Conservation (phyloP, 2,888 invertebrate genomes). For the Agrotis puta region DNA sequence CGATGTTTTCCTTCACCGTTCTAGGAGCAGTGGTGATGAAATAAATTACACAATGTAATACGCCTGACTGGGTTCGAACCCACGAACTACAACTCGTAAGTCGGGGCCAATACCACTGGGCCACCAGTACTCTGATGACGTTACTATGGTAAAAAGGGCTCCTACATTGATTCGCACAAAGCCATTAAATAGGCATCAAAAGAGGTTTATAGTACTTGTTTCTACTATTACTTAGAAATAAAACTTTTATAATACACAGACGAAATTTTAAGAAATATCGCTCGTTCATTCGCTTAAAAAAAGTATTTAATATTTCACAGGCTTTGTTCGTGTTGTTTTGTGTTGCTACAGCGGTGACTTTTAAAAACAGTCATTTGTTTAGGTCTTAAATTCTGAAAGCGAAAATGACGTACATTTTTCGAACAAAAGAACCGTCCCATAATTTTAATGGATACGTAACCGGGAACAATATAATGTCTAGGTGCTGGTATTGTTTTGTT, state of each 20-base stretch:
- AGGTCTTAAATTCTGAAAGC: slow-evolving; percentile 57
- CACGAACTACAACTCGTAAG: no score
- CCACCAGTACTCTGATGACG: no score
- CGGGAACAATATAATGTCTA: neutral
- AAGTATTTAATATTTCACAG: slow-evolving; percentile 22
- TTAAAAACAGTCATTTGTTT: slow-evolving; percentile 58
- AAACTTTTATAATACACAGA: slow-evolving; percentile 34
- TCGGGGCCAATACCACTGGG: no score
- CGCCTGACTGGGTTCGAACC: no score
- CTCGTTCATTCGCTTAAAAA: slow-evolving; percentile 25
- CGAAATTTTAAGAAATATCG: slow-evolving; percentile 31
- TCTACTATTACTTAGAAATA: neutral
- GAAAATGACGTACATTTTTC: slow-evolving; percentile 50
- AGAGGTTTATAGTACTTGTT: neutral
- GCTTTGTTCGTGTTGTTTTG: slow-evolving; percentile 53
- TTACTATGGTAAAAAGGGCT: no score
- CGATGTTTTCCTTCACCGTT: no score
- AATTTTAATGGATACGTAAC: slow-evolving; percentile 35
- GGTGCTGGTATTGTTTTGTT: neutral
- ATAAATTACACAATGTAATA: no score
- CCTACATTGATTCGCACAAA: no score
- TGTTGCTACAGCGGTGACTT: slow-evolving; percentile 39
- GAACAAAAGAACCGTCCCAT: slow-evolving; percentile 36
- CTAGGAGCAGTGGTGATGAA: no score
- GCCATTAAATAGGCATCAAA: neutral